Base-by-base conservation (phyloP, 2,797 vertebrate genomes). In the Pipistrellus nathusii region DNA sequence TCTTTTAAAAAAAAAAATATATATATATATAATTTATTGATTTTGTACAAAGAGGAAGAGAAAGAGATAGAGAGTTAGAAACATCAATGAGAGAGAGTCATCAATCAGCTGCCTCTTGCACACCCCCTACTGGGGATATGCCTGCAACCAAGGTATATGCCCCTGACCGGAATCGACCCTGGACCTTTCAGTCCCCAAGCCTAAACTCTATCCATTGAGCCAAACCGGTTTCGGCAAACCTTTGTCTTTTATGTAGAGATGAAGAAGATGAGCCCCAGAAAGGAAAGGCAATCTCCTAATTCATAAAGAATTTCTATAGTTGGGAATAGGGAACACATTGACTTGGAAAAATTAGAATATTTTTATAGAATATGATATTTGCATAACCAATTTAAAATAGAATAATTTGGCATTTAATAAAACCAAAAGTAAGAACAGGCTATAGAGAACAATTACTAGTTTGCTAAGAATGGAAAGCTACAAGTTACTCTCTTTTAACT, bases 361-460 rank as follows among this genome's bases (percentile, higher is more conserved):
- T 75, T 93, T 85, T 64, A 77, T 32, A 90, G 82, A 94, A 30
- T 3, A 82, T 18, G 2, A 21, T 44, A 68, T 55, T 18, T 90
- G 38, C 62, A 75, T 69, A 93, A 90, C 55, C 35, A 90, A 89
- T 77, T 86, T 73, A 77, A 84, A 94, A 59, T 23, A 75, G 32
- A 20, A 64, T 38, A 83, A 84, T 32, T 71, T 75, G 55, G 15
- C 21, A 81, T 66, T 13, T 62, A 68, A 11, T 32, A 44, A 87
- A 90, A 77, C 12, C 73, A 78, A 81, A 20, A 10, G 17, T 21
- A 44, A 66, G 87, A 93, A 85, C 44, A 94, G 14, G 7, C 25
- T 35, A 68, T 30, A 6, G 23, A 92, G 21, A 41, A 92, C 21
- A 81, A 57, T 75, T 64, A 86, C n/a, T 69, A 32, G 7, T 53